phyloP scores from a whole-genome alignment of 2,113 vertebrate genomes.

The Meleagris gallopavo region DNA sequence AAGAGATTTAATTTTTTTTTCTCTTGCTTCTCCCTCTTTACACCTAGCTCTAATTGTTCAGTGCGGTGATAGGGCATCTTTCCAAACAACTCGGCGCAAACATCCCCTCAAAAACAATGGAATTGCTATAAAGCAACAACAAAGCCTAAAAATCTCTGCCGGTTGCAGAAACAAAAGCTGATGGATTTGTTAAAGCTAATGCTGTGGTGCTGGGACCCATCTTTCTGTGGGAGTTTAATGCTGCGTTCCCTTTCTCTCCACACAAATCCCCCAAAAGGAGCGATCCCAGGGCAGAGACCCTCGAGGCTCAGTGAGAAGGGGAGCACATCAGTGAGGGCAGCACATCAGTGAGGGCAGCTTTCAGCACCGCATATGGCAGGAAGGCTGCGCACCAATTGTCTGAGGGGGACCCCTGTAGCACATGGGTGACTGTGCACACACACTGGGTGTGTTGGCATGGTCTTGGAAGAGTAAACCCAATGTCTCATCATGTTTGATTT shows the following conservation, averaged over 20 bases:
- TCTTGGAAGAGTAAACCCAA: not conserved
- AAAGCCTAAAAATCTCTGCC: conserved; percentile 44
- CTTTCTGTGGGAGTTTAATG: not conserved
- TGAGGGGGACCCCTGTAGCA: fast-evolving
- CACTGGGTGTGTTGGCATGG: not conserved
- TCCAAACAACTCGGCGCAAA: conserved; percentile 61
- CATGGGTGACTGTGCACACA: fast-evolving
- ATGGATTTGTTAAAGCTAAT: conserved; percentile 7
- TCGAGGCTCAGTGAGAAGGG: not conserved
- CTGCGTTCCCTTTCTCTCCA: not conserved
- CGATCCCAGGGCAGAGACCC: not conserved
- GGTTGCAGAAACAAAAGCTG: conserved; percentile 58
- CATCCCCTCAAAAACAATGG: conserved; percentile 65
- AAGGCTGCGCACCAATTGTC: not conserved
- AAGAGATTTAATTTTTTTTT: conserved; percentile 80
- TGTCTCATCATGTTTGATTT: not conserved
- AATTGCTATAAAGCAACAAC: not conserved
- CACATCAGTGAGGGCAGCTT: not conserved
- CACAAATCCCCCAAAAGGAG: conserved; percentile 4
- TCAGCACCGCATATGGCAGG: not conserved
- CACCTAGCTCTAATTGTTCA: conserved; percentile 63
- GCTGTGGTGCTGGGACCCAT: not conserved
- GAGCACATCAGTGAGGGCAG: not conserved
- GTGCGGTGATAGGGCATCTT: conserved; percentile 53
- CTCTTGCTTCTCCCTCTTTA: conserved; percentile 54